These are phyloP conservation scores for Ramphastos sulfuratus DNA, from an alignment of 2,113 vertebrate genomes.

Conservation along the genomic window DNA sequence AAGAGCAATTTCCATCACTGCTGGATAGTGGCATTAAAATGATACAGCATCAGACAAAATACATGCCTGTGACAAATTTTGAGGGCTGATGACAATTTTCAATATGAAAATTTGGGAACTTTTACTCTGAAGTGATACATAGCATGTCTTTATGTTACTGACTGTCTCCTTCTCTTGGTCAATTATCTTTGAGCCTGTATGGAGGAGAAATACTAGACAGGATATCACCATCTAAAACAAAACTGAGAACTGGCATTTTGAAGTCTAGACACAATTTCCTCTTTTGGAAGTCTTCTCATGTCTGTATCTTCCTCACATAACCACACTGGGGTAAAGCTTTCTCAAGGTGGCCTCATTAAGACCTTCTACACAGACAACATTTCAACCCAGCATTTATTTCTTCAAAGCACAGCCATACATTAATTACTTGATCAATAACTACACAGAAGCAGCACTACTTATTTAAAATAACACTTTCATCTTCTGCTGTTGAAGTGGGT, in stretches of 20 bases:
- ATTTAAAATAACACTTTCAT: not conserved
- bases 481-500: not conserved
- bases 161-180: not conserved
- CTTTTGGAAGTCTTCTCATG: conserved; percentile 62
- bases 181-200: not conserved
- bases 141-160: not conserved
- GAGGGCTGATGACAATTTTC: not conserved
- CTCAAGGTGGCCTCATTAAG: conserved; percentile 38
- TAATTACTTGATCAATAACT: not conserved
- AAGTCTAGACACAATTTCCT: conserved; percentile 68
- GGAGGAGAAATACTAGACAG: conserved; percentile 15
- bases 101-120: not conserved
- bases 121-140: not conserved
- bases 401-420: not conserved
- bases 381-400: conserved; percentile 5
- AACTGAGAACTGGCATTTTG: conserved; percentile 65
- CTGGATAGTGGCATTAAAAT: not conserved
- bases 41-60: not conserved
- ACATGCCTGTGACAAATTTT: not conserved
- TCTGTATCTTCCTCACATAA: conserved; percentile 58
- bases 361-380: not conserved
- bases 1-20: not conserved
- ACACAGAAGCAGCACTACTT: not conserved
- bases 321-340: not conserved
- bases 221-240: conserved; percentile 54